Conservation (phyloP, 2,113 vertebrate species). For the Oreochromis niloticus region DNA sequence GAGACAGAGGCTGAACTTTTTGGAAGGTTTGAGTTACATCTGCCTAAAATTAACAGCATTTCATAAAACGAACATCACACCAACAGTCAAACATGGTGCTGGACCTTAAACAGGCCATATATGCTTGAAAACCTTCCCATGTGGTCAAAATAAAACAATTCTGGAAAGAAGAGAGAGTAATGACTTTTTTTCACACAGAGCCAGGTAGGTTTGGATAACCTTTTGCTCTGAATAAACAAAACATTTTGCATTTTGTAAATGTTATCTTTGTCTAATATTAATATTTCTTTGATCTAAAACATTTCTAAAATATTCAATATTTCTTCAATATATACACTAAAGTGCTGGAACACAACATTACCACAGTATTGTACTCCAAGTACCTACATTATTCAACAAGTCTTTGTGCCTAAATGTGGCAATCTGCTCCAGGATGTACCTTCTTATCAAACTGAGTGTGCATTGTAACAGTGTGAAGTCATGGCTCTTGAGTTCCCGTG, state of each 20-base stretch:
- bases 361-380: background rate
- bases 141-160: background rate
- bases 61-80: background rate
- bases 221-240: background rate
- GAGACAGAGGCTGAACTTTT: background rate
- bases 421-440: background rate
- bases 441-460: conserved; percentile 5
- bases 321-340: background rate
- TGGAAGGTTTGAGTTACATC: background rate
- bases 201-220: background rate
- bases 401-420: background rate
- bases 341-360: background rate
- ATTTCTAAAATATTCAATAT: background rate
- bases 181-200: background rate
- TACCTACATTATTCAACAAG: background rate
- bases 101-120: background rate
- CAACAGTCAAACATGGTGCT: background rate
- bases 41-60: background rate
- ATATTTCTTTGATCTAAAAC: background rate
- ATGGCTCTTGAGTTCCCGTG: background rate
- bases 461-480: conserved; percentile 22
- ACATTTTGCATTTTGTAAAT: background rate
- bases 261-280: background rate
- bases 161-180: background rate
- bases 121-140: background rate